Evolutionary conservation across 2,797 vertebrate genomes (phyloP), one percentile per base, ranked within the genome.

Genomic region (Enteromius paludinosus): DNA sequence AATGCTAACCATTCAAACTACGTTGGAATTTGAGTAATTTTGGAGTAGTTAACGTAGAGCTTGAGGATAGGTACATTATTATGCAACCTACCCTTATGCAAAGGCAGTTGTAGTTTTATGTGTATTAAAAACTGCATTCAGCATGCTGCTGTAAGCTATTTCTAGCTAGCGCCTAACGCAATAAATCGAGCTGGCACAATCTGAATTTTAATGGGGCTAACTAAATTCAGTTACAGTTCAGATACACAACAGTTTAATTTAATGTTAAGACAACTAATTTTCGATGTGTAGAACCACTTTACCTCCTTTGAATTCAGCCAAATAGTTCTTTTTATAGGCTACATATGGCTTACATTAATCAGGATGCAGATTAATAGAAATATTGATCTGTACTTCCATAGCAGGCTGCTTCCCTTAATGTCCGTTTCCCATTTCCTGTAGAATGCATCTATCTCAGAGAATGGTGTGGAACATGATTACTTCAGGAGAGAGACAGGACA

Each of bases 401-500:
- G 38, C n/a, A 78, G 76, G 86, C 84, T 85, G 77, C 85, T 89
- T 84, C 83, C 73, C 88, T 87, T 87, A 87, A 91, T 88, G 92
- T 90, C 90, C 87, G 88, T 90, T 91, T 91, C 87, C 91, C 86
- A 89, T 92, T 92, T 93, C 90, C 92, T 90, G 84, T 83, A 86
- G 91, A 93, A 93, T 92, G 92, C 92, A 93, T 93, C 90, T 90
- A 91, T 93, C 91, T 91, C 91, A 88, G 90, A 86, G 89, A 90
- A 89, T 89, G 88, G 88, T 90, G 88, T 88, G 77, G 88, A 90
- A 90, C 87, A 88, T 90, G 87, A 93, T 93, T 88, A 89, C 84
- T 94, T 92, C 84, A 68, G 75, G 49, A 90, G 84, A 87, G 85
- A 78, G 87, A 70, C 33, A 69, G 54, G 73, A 75, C 43, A 70